A percentile compares a stretch with the other conserved stretches of the same genome.
Conservation (phyloP, 2,797 vertebrate genomes). For the Allenopithecus nigroviridis region DNA sequence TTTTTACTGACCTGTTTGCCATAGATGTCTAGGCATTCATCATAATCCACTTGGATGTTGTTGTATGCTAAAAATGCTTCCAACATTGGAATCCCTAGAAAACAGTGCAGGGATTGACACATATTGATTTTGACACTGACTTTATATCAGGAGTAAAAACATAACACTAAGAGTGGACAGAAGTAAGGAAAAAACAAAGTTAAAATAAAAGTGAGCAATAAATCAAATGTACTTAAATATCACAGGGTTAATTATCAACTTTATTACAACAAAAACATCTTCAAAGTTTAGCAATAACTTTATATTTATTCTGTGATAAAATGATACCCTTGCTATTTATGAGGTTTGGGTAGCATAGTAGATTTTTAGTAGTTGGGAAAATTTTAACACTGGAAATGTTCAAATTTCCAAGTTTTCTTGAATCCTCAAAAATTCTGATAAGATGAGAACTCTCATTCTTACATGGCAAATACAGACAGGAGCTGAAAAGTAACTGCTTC, state of each 20-base stretch:
- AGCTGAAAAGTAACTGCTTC: background rate
- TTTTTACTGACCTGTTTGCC: background rate
- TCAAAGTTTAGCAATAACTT: constrained; percentile 18
- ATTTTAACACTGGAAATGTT: background rate
- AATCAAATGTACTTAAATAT: constrained; percentile 12
- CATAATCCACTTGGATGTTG: background rate
- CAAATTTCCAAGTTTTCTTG: constrained; percentile 27
- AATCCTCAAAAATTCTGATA: background rate
- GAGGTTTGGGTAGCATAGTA: background rate
- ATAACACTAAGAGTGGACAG: background rate
- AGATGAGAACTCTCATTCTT: background rate
- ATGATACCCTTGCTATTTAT: constrained; percentile 7
- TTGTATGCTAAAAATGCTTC: background rate
- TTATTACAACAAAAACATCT: background rate
- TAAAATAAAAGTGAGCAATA: background rate
- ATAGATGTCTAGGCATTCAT: background rate
- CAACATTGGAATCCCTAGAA: background rate
- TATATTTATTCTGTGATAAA: constrained; percentile 12
- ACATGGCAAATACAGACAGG: background rate
- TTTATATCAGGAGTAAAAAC: background rate
- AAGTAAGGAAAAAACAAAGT: background rate
- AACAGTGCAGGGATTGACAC: background rate
- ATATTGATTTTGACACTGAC: background rate
- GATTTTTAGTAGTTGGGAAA: constrained; percentile 11
- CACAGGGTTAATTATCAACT: constrained; percentile 13